Conservation (phyloP, 2,113 vertebrate species). For the Leuciscus idus region DNA sequence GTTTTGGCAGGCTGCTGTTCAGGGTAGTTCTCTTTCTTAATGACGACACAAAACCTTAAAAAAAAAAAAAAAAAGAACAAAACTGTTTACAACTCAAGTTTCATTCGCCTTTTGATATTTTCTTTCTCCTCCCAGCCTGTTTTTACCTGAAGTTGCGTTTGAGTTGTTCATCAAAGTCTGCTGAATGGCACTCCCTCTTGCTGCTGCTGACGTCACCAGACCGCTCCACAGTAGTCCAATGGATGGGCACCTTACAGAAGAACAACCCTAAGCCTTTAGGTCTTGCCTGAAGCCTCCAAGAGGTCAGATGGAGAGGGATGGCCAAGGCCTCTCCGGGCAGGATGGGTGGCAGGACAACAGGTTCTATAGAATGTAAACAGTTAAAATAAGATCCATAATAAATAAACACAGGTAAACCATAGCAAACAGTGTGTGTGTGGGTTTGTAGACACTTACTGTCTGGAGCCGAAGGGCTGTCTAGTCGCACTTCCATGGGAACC, state of each 20-base stretch:
- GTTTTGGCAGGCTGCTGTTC: constrained; percentile 92
- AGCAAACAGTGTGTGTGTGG: background rate
- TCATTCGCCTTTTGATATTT: background rate
- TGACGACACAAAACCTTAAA: constrained; percentile 92
- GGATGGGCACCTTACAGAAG: constrained; percentile 95
- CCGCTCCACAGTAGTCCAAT: constrained; percentile 94
- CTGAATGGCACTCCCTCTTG: constrained; percentile 92
- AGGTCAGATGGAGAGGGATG: constrained; percentile 92
- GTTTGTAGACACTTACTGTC: constrained; percentile 83
- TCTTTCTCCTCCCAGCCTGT: background rate
- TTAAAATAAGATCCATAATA: background rate
- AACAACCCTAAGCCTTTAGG: constrained; percentile 92
- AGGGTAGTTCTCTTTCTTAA: constrained; percentile 96
- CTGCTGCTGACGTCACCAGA: constrained; percentile 88
- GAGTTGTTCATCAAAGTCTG: constrained; percentile 83
- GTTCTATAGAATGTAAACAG: constrained; percentile 77
- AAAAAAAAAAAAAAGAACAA: background rate
- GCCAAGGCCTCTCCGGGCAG: constrained; percentile 90
- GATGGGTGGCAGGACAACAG: constrained; percentile 90
- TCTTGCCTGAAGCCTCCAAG: constrained; percentile 93
- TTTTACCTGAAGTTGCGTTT: constrained; percentile 90
- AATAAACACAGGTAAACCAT: background rate
- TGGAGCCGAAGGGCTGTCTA: constrained; percentile 95
- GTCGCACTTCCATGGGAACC: constrained; percentile 88
- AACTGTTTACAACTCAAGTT: background rate